These are phyloP conservation scores for Danio aesculapii DNA, from an alignment of 2,797 vertebrate species.

Conservation along the genomic window DNA sequence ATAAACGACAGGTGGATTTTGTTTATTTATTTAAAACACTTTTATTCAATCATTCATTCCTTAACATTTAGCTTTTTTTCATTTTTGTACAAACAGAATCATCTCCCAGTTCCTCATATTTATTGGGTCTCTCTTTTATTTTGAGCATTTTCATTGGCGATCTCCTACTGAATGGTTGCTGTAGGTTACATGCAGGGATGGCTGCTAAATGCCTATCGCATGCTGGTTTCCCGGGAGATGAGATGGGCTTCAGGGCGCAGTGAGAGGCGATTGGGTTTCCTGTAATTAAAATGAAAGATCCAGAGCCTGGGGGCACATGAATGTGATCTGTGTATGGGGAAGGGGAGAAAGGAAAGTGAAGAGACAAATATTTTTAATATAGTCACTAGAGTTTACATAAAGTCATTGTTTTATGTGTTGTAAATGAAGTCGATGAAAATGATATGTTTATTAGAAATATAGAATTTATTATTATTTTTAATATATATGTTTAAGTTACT, in stretches of 20 bases:
- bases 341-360: conserved; percentile 11
- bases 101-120: background rate
- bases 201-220: conserved; percentile 68
- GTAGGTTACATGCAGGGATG: conserved; percentile 48
- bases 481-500: background rate
- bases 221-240: conserved; percentile 76
- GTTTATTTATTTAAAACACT: too few relatives aligned
- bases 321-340: conserved; percentile 61
- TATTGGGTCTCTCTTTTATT: conserved; percentile 24
- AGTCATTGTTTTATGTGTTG: background rate
- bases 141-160: background rate
- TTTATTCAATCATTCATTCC: too few relatives aligned
- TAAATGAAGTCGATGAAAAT: background rate
- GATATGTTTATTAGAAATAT: background rate
- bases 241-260: conserved; percentile 66
- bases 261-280: conserved; percentile 75
- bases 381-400: background rate
- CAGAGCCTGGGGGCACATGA: conserved; percentile 72
- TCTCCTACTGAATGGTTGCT: conserved; percentile 49
- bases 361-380: background rate
- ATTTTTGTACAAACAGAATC: background rate
- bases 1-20: too few relatives aligned
- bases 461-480: background rate
- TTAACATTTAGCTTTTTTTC: too few relatives aligned
- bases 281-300: conserved; percentile 76